Conservation (phyloP, 1,140 invertebrate species). For the Dysdera silvatica region DNA sequence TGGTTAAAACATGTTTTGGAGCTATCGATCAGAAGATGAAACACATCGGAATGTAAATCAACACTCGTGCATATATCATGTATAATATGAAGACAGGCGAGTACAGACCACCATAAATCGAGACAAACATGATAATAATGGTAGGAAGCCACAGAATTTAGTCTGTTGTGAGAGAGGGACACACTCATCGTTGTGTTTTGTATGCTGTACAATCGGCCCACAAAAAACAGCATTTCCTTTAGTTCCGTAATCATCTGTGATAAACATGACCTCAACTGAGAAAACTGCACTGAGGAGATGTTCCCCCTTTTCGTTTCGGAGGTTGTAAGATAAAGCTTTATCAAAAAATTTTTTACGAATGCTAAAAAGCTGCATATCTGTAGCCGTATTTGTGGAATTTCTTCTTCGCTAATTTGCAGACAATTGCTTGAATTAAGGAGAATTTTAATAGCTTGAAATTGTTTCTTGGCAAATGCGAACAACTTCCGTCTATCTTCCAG, state of each 20-base stretch:
- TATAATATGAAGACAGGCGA: not conserved
- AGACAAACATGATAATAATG: constrained; percentile 10
- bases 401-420: not conserved
- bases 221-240: constrained; percentile 8
- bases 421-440: not conserved
- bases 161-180: not conserved
- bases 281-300: not conserved
- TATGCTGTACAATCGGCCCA: not conserved
- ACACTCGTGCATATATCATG: not conserved
- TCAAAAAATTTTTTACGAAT: not conserved
- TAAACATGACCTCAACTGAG: not conserved
- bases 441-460: not conserved
- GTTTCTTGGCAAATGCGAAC: constrained; percentile 5
- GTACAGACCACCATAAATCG: constrained; percentile 10
- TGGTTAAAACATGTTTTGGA: constrained; percentile 3
- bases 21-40: not conserved
- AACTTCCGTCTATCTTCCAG: not conserved
- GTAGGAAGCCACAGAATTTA: constrained; percentile 4
- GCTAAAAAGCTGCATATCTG: not conserved
- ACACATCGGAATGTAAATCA: not conserved
- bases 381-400: not conserved
- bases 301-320: not conserved
- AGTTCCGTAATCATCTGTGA: not conserved
- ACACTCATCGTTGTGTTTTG: not conserved
- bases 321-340: not conserved